A percentile compares a stretch with the other conserved stretches of the same genome.
phyloP scores from a whole-genome alignment of 2,888 invertebrate species.

The Trissolcus japonicus region DNA sequence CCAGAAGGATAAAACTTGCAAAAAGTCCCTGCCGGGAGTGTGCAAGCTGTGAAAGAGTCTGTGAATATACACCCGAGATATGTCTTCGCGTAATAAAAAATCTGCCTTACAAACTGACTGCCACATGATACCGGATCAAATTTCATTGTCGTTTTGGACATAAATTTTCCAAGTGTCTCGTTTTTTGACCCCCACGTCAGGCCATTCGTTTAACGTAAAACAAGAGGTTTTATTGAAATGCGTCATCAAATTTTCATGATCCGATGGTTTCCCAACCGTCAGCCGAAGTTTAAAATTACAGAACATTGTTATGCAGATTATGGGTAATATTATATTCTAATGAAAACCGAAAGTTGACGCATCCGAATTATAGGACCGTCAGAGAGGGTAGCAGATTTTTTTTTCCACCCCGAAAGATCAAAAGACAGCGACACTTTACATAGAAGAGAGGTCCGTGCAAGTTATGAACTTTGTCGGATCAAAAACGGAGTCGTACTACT shows the following conservation, averaged over 20 bases:
- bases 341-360: too few relatives aligned
- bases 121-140: constrained; percentile 20
- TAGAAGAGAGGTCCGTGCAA: constrained; percentile 5
- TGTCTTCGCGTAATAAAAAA: constrained; percentile 44
- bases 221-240: too few relatives aligned
- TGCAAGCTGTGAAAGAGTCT: constrained; percentile 54
- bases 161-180: constrained; percentile 7
- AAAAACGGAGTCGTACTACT: constrained; percentile 51
- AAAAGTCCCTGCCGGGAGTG: constrained; percentile 61
- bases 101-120: constrained; percentile 24
- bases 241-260: too few relatives aligned
- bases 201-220: not conserved
- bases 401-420: not conserved
- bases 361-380: not conserved
- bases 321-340: too few relatives aligned
- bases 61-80: constrained; percentile 63
- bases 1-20: constrained; percentile 62
- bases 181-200: not conserved
- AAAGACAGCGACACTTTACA: constrained; percentile 10
- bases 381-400: not conserved
- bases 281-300: too few relatives aligned
- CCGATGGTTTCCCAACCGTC: too few relatives aligned
- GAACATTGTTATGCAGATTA: too few relatives aligned
- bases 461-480: constrained; percentile 31
- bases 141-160: constrained; percentile 23